Base-by-base conservation (phyloP, 2,797 vertebrate species). In the Dendrocincla fuliginosa region DNA sequence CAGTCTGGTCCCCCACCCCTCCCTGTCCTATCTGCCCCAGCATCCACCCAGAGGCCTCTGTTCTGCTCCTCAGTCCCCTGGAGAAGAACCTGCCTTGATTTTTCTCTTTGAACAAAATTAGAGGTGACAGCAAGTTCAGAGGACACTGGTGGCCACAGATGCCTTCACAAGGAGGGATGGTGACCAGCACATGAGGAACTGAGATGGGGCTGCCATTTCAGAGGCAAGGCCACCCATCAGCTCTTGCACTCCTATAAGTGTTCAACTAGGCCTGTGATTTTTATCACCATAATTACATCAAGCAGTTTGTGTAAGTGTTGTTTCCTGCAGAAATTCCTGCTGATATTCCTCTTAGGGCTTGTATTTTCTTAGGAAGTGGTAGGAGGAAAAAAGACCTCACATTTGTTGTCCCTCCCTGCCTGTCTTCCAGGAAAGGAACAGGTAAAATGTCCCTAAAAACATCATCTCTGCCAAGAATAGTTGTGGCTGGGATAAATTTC, bases 41-140 rank as follows among this genome's bases (percentile, higher is more conserved):
- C 28, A 22, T 4, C 25, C 0, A 0, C 27, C 6, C 22, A 6
- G 20, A 61, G 65, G n/a, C 6, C 13, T 44, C 71, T 0, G 16
- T 49, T 77, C 76, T n/a, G 60, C 90, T 39, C 15, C 22, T 27
- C 8, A 3, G 57, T 37, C 5, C 57, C 56, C 57, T 13, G 83
- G 27, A 27, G 18, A 19, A 75, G 79, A 44, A 83, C 57, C 6
- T 3, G 49, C 63, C 76, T 47, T 5, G 25, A 2, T 35, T 87
- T 65, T 57, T 20, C 63, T 73, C 89, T 73, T 44, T 19, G 73
- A 82, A 28, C 18, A 41, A 60, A 74, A 84, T 12, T 1, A 83
- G 84, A 69, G 22, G 67, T n/a, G 71, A 56, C 80, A 41, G 59
- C 68, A 46, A 50, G 24, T 46, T 60, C 59, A 35, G 61, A 73